A percentile compares a stretch with the other conserved stretches of the same genome.
Conservation (phyloP, 2,797 vertebrate genomes). For the Crypturellus tataupa region DNA sequence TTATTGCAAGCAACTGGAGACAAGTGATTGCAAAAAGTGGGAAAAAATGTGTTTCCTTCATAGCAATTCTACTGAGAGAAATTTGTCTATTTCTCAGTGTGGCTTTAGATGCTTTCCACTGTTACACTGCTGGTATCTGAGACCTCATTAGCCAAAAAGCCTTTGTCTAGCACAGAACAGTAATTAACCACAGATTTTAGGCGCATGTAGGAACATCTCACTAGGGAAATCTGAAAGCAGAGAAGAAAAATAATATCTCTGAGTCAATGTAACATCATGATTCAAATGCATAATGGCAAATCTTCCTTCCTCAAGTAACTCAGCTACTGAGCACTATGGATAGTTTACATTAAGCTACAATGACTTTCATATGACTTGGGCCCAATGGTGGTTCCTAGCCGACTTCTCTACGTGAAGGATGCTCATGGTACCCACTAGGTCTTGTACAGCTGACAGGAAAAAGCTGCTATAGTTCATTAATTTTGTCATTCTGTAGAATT, state of each 20-base stretch:
- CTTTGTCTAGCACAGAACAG: not conserved
- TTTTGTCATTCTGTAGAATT: conserved; percentile 63
- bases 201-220: not conserved
- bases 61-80: conserved; percentile 36
- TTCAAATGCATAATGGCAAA: not conserved
- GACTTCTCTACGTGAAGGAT: not conserved
- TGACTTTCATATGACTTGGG: not conserved
- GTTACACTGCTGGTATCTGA: not conserved
- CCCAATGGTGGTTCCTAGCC: not conserved
- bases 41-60: conserved; percentile 39
- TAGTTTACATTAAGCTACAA: not conserved
- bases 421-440: conserved; percentile 32
- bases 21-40: conserved; percentile 17
- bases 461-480: conserved; percentile 61
- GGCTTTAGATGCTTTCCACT: conserved; percentile 43
- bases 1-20: conserved; percentile 49
- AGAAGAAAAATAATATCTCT: not conserved
- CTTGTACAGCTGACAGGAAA: conserved; percentile 68
- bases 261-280: not conserved
- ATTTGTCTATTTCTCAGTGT: not conserved
- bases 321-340: not conserved
- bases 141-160: not conserved
- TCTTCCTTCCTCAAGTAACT: not conserved
- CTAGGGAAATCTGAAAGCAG: not conserved
- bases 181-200: conserved; percentile 1